These are phyloP conservation scores for Muscicapa comitata DNA, from an alignment of 2,797 vertebrate species.

Conservation along the genomic window DNA sequence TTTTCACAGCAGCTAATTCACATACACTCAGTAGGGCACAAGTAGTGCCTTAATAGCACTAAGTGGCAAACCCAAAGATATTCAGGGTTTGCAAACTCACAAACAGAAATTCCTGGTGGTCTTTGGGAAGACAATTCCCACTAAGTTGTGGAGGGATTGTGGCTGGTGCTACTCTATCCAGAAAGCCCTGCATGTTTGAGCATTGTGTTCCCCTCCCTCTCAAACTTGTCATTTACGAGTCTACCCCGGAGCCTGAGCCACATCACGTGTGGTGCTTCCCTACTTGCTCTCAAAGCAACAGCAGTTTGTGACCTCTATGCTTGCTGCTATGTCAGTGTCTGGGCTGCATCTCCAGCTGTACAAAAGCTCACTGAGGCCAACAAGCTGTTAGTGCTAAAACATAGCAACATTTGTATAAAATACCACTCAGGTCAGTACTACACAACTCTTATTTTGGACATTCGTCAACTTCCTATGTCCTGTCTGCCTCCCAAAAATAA, in stretches of 20 bases:
- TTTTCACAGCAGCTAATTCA: neutral
- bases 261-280: neutral
- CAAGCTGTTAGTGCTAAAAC: neutral
- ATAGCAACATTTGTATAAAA: neutral
- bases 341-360: neutral
- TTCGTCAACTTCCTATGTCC: neutral
- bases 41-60: neutral
- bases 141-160: rapidly evolving
- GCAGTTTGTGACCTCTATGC: neutral
- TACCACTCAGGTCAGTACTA: neutral
- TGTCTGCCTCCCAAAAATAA: neutral
- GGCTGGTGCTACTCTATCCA: neutral
- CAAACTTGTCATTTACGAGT: neutral
- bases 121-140: neutral
- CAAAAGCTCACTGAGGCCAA: neutral
- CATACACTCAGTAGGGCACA: neutral
- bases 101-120: neutral
- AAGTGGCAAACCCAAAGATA: neutral
- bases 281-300: neutral
- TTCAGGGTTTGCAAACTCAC: neutral
- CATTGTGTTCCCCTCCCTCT: neutral
- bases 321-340: neutral
- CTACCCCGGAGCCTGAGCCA: neutral
- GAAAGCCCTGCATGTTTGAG: neutral
- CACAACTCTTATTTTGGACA: neutral